A percentile compares a stretch with the other conserved stretches of the same genome.
Conservation (phyloP, 2,888 invertebrate genomes). For the Napeogenes inachia region DNA sequence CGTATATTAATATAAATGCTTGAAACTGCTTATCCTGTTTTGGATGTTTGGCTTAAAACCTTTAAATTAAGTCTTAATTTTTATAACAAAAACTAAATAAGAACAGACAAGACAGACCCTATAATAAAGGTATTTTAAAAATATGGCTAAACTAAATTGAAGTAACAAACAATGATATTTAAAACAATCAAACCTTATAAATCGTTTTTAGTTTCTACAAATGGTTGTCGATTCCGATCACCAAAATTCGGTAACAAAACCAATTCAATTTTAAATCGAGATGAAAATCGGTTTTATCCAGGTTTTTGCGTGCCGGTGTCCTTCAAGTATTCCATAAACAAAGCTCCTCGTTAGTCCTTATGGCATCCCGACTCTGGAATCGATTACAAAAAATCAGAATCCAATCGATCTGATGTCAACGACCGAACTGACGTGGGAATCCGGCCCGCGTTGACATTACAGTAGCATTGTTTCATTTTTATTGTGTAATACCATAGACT, state of each 20-base stretch:
- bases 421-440: slow-evolving; percentile 70
- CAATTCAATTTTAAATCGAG: slow-evolving; percentile 4
- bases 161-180: no score
- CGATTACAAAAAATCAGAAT: slow-evolving; percentile 43
- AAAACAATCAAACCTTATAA: neutral
- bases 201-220: slow-evolving; percentile 2
- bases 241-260: neutral
- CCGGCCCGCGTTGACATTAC: slow-evolving; percentile 50
- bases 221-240: neutral
- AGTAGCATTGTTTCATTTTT: slow-evolving; percentile 49
- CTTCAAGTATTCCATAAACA: slow-evolving; percentile 38
- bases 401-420: slow-evolving; percentile 64
- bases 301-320: slow-evolving; percentile 33
- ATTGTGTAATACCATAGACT: slow-evolving; percentile 34
- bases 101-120: no score
- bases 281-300: slow-evolving; percentile 14
- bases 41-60: no score
- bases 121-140: no score
- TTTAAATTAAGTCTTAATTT: no score
- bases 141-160: no score
- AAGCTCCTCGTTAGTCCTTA: slow-evolving; percentile 53
- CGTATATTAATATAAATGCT: no score
- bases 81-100: no score
- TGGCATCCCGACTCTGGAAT: slow-evolving; percentile 53
- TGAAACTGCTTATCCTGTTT: no score